Percentiles rank a stretch among this genome's conserved stretches.
Evolutionary conservation across 2,888 invertebrate species (phyloP).

Genomic region (Erynnis tages): DNA sequence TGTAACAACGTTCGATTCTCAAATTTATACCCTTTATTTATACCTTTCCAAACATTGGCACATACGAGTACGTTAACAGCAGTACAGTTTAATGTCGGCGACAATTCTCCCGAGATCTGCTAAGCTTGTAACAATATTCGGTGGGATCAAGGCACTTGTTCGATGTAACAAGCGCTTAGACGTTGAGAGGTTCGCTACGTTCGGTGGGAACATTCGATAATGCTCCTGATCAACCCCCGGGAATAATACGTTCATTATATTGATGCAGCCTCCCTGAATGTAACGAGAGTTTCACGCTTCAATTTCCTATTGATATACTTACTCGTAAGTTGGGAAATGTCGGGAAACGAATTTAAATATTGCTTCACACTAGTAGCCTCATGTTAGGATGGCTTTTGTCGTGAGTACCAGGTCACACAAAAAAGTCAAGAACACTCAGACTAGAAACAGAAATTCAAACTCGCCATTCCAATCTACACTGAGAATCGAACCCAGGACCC

Average conservation of each 20-base stretch:
- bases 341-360: no score
- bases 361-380: no score
- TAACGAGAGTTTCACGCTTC: constrained; percentile 1
- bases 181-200: neutral
- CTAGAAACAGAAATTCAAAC: no score
- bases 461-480: no score
- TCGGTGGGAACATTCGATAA: constrained; percentile 29
- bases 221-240: constrained; percentile 32
- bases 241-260: constrained; percentile 29
- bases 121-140: constrained; percentile 7
- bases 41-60: no score
- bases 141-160: neutral
- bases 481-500: no score
- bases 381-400: no score
- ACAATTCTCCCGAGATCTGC: neutral
- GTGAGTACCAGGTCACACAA: no score
- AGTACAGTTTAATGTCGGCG: neutral
- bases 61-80: neutral
- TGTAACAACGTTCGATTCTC: constrained; percentile 2
- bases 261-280: neutral
- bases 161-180: neutral
- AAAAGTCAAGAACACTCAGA: no score
- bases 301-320: constrained; percentile 1
- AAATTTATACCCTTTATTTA: no score
- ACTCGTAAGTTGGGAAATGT: neutral